Evolutionary conservation across 2,113 vertebrate species (phyloP).

Genomic region (Varanus salvator): DNA sequence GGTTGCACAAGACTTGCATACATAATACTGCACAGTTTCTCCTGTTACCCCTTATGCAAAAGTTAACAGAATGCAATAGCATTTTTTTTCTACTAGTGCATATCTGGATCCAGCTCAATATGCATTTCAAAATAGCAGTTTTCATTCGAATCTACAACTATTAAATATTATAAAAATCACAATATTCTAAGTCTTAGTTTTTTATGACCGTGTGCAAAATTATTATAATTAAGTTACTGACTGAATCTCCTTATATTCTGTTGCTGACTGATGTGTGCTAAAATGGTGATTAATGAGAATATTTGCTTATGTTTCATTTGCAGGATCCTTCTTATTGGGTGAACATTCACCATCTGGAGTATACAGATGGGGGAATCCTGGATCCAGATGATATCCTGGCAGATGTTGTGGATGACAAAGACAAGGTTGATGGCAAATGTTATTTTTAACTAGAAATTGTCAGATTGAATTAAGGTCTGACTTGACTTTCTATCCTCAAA

Average conservation of each 20-base stretch:
- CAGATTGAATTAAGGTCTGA: constrained; percentile 27
- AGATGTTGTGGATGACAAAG: constrained; percentile 96
- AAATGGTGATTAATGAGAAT: constrained; percentile 22
- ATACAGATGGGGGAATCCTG: constrained; percentile 95
- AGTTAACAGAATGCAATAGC: not conserved
- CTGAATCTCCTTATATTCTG: not conserved
- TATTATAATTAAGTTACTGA: not conserved
- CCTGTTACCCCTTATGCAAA: not conserved
- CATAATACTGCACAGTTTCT: not conserved
- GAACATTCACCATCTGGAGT: constrained; percentile 95
- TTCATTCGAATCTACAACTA: not conserved
- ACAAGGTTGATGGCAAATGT: constrained; percentile 85
- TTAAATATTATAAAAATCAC: not conserved
- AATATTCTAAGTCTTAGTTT: not conserved
- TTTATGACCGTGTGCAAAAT: not conserved
- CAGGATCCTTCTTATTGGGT: constrained; percentile 92
- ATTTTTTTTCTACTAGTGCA: not conserved
- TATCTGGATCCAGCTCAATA: not conserved
- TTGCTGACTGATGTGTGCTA: not conserved
- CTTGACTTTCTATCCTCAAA: not conserved
- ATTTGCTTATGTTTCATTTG: constrained; percentile 19
- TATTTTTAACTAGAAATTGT: constrained; percentile 24
- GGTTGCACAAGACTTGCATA: not conserved
- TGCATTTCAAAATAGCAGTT: not conserved
- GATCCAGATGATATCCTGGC: constrained; percentile 96